Evolutionary conservation across 2,113 vertebrate species (phyloP), one percentile per base, ranked within the genome.

Genomic region (Cebus imitator): DNA sequence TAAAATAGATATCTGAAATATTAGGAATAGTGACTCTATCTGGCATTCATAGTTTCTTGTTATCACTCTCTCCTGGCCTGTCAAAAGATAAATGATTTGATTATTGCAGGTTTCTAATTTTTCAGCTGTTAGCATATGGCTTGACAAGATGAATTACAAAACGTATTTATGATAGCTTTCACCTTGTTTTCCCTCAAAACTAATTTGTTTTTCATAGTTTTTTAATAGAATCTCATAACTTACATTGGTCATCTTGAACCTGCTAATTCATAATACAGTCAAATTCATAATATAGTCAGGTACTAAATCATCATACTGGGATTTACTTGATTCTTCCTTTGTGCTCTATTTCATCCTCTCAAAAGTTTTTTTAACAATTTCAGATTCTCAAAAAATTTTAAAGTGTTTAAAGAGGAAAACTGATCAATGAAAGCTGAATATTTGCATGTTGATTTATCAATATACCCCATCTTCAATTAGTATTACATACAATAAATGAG

Each of bases 81-180:
- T 95, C 89, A 94, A 88, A 87, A 85, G 27, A 79, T 66, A 52
- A 88, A 82, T 88, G 73, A 94, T 87, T 93, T 82, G 37, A 94
- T 91, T 84, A 40, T 0, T 81, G 6, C 9, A n/a, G 14, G 13
- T 88, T 91, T 94, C 70, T 94, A 88, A 93, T 78, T 94, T 94
- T 94, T 91, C 37, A 85, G 3, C 37, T 85, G 66, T 82, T 68
- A 81, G 35, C 93, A 96, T 88, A 68, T 89, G 48, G 21, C 2
- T 92, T 95, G 72, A 57, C 3, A 87, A 43, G 18, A 92, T 32
- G 92, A 87, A 75, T 16, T 64, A 81, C 30, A 93, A 82, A 87
- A 79, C 48, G 83, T 80, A 90, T 37, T 81, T 66, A 79, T 73
- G 52, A 86, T 40, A 94, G 61, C 1, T 85, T 88, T 92, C 70